These are phyloP conservation scores for Tinea semifulvella DNA, from an alignment of 2,888 invertebrate genomes.

Conservation along the genomic window DNA sequence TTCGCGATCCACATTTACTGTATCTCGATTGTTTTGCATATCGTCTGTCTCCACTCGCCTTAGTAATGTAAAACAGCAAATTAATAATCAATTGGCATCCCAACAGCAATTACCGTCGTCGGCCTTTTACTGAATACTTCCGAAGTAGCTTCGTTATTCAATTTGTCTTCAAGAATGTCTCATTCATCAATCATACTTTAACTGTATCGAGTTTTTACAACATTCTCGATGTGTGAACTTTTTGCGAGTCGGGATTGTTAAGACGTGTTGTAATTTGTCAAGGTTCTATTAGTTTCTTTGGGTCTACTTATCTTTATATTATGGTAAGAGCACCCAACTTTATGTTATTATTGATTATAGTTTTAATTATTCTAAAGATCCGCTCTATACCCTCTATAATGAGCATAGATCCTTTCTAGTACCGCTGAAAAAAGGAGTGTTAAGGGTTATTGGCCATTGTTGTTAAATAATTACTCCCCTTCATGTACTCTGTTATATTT, in stretches of 20 bases:
- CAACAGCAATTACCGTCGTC: conserved; percentile 28
- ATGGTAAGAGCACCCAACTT: too few relatives aligned
- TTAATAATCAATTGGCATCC: conserved; percentile 55
- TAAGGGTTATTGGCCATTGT: too few relatives aligned
- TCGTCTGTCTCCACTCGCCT: conserved; percentile 34
- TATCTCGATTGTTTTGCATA: conserved; percentile 63
- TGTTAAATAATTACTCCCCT: too few relatives aligned
- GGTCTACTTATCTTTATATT: too few relatives aligned
- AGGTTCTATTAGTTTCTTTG: conserved; percentile 41
- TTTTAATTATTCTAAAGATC: too few relatives aligned
- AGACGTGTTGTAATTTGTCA: conserved; percentile 31
- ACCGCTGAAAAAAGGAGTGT: too few relatives aligned
- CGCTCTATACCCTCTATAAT: too few relatives aligned
- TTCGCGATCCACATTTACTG: conserved; percentile 15
- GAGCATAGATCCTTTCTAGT: too few relatives aligned
- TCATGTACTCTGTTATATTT: too few relatives aligned
- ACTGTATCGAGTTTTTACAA: conserved; percentile 49
- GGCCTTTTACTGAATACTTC: too few relatives aligned
- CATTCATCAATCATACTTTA: conserved; percentile 61
- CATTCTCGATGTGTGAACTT: background rate
- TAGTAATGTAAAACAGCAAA: conserved; percentile 45
- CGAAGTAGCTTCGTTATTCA: conserved; percentile 23
- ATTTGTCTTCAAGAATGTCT: conserved; percentile 17
- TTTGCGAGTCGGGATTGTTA: background rate
- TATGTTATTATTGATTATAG: too few relatives aligned